phyloP scores from a whole-genome alignment of 2,113 vertebrate genomes.

The Calypte anna region DNA sequence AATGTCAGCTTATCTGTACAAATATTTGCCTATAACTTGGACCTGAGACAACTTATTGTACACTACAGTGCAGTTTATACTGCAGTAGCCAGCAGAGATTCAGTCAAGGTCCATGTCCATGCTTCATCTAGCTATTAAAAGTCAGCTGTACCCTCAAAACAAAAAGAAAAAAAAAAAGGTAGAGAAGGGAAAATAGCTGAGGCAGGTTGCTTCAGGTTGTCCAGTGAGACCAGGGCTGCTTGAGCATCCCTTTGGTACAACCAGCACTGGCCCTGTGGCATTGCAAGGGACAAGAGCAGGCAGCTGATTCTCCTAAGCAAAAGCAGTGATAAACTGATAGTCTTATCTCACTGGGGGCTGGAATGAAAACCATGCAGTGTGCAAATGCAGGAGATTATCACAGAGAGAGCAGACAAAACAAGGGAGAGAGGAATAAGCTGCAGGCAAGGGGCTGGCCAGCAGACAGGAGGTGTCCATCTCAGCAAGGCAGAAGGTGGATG shows the following conservation, averaged over 20 bases:
- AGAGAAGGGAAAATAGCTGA: background rate
- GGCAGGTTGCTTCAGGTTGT: background rate
- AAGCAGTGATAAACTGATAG: background rate
- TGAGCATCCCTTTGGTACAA: background rate
- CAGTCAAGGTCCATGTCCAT: background rate
- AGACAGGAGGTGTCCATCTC: background rate
- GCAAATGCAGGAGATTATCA: background rate
- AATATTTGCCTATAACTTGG: constrained; percentile 5
- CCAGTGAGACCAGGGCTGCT: background rate
- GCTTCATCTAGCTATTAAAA: background rate
- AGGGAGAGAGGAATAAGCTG: background rate
- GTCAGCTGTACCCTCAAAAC: background rate
- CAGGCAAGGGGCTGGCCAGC: background rate
- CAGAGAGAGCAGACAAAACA: constrained; percentile 13
- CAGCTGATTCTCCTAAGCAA: background rate
- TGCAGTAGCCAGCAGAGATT: background rate
- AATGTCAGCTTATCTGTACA: constrained; percentile 28
- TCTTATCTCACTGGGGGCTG: constrained; percentile 19
- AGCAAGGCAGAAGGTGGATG: background rate
- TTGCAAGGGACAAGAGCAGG: background rate
- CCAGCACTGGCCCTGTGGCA: background rate
- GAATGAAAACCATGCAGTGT: constrained; percentile 28
- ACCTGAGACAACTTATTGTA: background rate
- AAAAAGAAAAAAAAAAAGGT: background rate
- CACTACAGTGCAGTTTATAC: background rate